Conservation (phyloP, 2,888 invertebrate genomes). For the Drosophila parthenogenetica region DNA sequence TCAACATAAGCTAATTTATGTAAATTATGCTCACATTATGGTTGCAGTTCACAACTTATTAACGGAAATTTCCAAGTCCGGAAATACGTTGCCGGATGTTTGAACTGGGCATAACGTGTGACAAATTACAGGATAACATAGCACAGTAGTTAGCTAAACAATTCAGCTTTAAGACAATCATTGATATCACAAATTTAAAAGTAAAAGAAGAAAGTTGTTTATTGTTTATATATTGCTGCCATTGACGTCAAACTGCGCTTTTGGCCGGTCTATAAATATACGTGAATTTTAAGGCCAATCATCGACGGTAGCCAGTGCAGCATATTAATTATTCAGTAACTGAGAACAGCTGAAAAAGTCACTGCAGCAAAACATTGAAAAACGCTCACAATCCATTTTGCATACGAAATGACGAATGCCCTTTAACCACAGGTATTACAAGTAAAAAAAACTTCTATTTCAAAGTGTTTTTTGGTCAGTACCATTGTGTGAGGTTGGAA, state of each 20-base stretch:
- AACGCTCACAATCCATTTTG: slow-evolving; percentile 33
- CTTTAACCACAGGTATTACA: slow-evolving; percentile 11
- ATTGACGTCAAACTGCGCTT: slow-evolving; percentile 35
- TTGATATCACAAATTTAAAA: not conserved
- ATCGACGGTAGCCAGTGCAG: slow-evolving; percentile 20
- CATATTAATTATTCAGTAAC: slow-evolving; percentile 41
- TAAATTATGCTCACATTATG: slow-evolving; percentile 37
- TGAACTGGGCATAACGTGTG: slow-evolving; percentile 7
- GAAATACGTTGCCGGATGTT: slow-evolving; percentile 50
- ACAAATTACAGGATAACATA: slow-evolving; percentile 48
- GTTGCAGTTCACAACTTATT: slow-evolving; percentile 40
- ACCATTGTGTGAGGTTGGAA: too few species aligned
- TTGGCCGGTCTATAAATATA: slow-evolving; percentile 30
- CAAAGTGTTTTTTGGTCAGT: not conserved
- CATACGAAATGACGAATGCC: slow-evolving; percentile 36
- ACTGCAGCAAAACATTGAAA: slow-evolving; percentile 21
- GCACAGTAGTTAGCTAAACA: not conserved
- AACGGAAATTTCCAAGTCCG: slow-evolving; percentile 34
- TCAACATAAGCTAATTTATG: slow-evolving; percentile 42
- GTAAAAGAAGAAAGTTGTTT: not conserved
- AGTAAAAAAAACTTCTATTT: not conserved
- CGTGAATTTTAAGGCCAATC: slow-evolving; percentile 17
- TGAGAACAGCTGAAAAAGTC: slow-evolving; percentile 23
- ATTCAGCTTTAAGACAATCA: slow-evolving; percentile 3
- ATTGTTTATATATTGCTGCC: not conserved